Evolutionary conservation across 2,113 vertebrate species (phyloP), one percentile per base, ranked within the genome.

Genomic region (Marcusenius ussheri): DNA sequence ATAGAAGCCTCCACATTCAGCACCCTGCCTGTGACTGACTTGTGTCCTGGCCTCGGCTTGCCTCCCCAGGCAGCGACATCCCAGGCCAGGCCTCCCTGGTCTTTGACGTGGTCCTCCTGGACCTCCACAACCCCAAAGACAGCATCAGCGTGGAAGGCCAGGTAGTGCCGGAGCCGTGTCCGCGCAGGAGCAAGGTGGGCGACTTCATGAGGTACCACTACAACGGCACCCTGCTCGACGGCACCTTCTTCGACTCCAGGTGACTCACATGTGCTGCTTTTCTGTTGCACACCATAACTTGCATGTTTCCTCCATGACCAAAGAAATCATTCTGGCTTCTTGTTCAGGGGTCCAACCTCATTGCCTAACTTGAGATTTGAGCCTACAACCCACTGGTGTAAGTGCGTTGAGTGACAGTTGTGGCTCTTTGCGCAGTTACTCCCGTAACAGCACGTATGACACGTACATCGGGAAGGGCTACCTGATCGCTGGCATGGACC

Each of bases 191-290:
- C 50, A 94, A 95, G 15, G 84, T 93, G 0, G 98, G 98, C 89
- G 98, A 99, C 94, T 99, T 98, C 87, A 94, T 99, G 17, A 96
- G 98, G 9, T 99, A 99, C 92, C 98, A 99, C 91, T 99, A 99
- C 94, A 99, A 99, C 0, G 98, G 98, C 87, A 97, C 98, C 0
- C 97, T 99, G 56, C 91, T 99, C 62, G 98, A 99, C 39, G 98
- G 98, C 66, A 99, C 98, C 0, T 92, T 97, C 70, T 99, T 99
- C 92, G 98, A 99, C 92, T 99, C 98, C 94, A 99, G 98, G 98
- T 99, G 88, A 90, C 50, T 11, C 42, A 51, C 27, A 31, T 27
- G 13, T 31, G 31, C 77, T 90, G 27, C 24, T 87, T 9, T 24
- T 13, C 87, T 19, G 5, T 66, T 5, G 5, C 35, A 42, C 17